Conservation (phyloP, 2,888 invertebrate species). For the Seira sanloemensis region DNA sequence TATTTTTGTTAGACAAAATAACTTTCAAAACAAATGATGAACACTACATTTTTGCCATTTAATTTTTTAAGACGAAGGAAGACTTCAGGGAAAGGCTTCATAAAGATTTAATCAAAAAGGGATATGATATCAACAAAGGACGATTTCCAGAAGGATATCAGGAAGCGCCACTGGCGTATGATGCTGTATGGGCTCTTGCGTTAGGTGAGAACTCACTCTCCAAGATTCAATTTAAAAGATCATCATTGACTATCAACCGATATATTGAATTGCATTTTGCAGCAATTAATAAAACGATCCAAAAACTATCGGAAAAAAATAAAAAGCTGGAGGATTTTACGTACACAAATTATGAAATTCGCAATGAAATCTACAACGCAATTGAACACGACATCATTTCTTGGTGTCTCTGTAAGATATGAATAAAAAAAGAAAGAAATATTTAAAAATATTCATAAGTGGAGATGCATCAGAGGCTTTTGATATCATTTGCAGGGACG, state of each 20-base stretch:
- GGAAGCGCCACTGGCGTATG: constrained; percentile 98
- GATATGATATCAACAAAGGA: constrained; percentile 90
- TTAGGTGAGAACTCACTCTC: constrained; percentile 80
- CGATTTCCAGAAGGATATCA: constrained; percentile 95
- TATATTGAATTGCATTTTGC: constrained; percentile 72
- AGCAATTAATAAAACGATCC: constrained; percentile 98
- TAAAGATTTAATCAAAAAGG: constrained; percentile 84
- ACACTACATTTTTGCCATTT: not conserved
- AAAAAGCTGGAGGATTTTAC: constrained; percentile 95
- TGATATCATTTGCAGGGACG: constrained; percentile 84
- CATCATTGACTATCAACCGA: too few relatives aligned
- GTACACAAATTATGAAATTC: constrained; percentile 95
- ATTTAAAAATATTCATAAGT: not conserved
- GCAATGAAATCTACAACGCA: constrained; percentile 96
- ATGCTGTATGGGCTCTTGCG: constrained; percentile 99
- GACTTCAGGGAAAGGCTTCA: constrained; percentile 92
- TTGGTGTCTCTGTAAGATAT: constrained; percentile 98
- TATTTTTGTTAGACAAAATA: not conserved
- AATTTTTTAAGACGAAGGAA: constrained; percentile 82
- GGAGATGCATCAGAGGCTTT: not conserved
- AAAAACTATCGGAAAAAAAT: constrained; percentile 86
- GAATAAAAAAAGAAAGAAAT: too few relatives aligned
- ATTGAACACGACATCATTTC: constrained; percentile 98
- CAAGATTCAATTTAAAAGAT: not conserved
- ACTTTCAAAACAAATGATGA: too few relatives aligned